phyloP scores from a whole-genome alignment of 2,888 invertebrate genomes.

The Pristionchus maxplancki region DNA sequence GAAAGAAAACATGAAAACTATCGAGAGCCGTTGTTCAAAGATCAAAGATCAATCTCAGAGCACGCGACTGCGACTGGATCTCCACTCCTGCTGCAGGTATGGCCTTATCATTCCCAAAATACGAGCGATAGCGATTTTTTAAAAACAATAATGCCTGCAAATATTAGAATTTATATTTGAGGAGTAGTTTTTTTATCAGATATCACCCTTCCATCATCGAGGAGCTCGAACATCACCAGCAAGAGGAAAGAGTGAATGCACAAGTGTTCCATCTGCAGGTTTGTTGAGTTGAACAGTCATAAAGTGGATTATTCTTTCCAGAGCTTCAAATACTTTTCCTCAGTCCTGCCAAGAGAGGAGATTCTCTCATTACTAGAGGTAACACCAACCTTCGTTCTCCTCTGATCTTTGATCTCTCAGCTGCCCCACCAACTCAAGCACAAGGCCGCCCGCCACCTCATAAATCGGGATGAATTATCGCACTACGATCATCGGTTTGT shows the following conservation, averaged over 20 bases:
- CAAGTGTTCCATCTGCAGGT: conserved; percentile 30
- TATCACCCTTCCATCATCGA: not conserved
- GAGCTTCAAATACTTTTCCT: conserved; percentile 44
- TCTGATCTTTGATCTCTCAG: conserved; percentile 29
- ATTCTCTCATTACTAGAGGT: not conserved
- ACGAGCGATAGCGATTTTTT: too few species aligned
- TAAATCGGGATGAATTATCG: not conserved
- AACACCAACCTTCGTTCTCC: not conserved
- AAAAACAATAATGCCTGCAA: too few species aligned
- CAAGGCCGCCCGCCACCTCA: not conserved
- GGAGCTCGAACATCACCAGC: not conserved
- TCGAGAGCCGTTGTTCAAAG: too few species aligned
- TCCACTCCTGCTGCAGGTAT: conserved; percentile 4
- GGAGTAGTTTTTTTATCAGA: not conserved
- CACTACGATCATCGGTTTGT: conserved; percentile 10
- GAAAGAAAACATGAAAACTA: too few species aligned
- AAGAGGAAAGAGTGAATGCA: not conserved
- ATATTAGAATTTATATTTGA: too few species aligned
- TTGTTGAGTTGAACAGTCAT: not conserved
- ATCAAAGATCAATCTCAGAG: conserved; percentile 25
- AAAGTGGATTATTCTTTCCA: not conserved
- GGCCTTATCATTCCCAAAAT: too few species aligned
- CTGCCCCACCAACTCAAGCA: conserved; percentile 15
- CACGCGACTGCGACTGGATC: not conserved
- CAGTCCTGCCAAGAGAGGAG: not conserved